Conservation (phyloP, 2,797 vertebrate genomes). For the Danio jaintianensis region DNA sequence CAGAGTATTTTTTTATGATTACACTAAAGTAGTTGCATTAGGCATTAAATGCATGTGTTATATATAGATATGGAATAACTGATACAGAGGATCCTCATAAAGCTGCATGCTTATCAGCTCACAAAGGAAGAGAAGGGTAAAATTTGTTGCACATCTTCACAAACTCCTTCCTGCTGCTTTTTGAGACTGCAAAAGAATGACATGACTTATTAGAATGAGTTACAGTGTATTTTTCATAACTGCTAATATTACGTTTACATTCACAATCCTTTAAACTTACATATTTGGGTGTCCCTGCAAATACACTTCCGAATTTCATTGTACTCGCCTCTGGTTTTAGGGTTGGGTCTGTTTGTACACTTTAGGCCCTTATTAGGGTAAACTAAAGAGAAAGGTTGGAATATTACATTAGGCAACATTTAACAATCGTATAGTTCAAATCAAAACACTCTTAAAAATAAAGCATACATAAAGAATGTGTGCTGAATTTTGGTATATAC, state of each 20-base stretch:
- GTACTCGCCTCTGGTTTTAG: background rate
- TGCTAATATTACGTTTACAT: background rate
- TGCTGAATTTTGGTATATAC: too few relatives aligned
- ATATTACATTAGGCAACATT: background rate
- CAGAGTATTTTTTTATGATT: background rate
- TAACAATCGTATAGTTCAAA: background rate
- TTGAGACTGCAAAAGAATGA: background rate
- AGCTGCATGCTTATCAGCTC: background rate
- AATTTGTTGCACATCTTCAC: background rate
- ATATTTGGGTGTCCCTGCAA: background rate
- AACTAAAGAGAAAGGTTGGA: constrained; percentile 3
- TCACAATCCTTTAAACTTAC: background rate
- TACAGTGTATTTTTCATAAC: background rate
- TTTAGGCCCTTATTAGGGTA: background rate
- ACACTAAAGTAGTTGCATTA: background rate
- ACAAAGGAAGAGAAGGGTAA: background rate
- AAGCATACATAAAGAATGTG: too few relatives aligned
- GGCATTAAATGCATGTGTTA: background rate
- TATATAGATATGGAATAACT: background rate
- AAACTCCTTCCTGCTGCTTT: background rate
- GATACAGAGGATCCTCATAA: background rate
- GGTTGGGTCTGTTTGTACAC: background rate
- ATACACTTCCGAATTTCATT: background rate
- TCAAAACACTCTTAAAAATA: background rate
- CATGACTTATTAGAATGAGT: background rate